A percentile compares a stretch with the other conserved stretches of the same genome.
Conservation (phyloP, 2,888 invertebrate genomes). For the Nemoura dubitans region DNA sequence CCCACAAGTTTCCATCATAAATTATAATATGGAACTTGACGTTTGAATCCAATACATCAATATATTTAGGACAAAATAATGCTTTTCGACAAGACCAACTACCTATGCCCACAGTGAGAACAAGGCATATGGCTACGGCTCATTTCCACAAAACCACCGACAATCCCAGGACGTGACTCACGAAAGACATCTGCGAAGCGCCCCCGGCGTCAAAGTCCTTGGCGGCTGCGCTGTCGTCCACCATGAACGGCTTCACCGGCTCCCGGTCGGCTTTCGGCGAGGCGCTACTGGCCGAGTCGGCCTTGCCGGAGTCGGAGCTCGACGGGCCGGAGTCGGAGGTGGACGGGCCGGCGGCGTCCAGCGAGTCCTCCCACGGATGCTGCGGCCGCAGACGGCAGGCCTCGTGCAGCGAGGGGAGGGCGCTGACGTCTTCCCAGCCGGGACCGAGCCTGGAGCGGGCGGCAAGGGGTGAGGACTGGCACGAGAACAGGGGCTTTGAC, state of each 20-base stretch:
- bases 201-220: not conserved
- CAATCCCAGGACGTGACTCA: too few species aligned
- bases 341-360: slow-evolving; percentile 54
- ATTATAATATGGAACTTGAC: too few species aligned
- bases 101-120: too few species aligned
- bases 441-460: slow-evolving; percentile 63
- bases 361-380: slow-evolving; percentile 59
- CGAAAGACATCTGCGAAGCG: not conserved
- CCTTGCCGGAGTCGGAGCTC: slow-evolving; percentile 50
- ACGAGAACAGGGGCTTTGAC: too few species aligned
- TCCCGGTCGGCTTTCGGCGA: not conserved
- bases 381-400: slow-evolving; percentile 63
- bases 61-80: too few species aligned
- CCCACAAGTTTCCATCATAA: too few species aligned
- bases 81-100: too few species aligned
- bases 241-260: not conserved
- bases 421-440: slow-evolving; percentile 65
- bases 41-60: too few species aligned
- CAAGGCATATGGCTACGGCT: too few species aligned
- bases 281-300: not conserved
- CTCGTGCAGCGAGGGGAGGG: slow-evolving; percentile 60
- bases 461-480: not conserved
- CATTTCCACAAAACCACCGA: too few species aligned
- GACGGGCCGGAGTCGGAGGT: slow-evolving; percentile 42
- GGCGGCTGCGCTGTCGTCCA: not conserved